Evolutionary conservation across 2,888 invertebrate species (phyloP).

Genomic region (Allygus modestus): DNA sequence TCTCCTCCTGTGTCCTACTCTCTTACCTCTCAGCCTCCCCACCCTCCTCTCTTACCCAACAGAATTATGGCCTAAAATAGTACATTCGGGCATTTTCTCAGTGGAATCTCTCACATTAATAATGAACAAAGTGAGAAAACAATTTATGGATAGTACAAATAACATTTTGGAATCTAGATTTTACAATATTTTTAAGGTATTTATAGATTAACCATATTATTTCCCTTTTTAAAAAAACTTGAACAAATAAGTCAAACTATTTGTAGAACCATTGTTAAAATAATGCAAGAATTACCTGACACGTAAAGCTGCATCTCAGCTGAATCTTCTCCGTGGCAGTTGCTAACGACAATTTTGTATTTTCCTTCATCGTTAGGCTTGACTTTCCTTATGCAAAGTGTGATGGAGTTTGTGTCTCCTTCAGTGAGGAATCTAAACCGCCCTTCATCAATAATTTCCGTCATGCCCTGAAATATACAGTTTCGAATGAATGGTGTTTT

Average conservation of each 20-base stretch:
- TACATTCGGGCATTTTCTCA: neutral
- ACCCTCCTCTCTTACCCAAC: no score
- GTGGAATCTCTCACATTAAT: neutral
- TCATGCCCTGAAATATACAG: slow-evolving; percentile 83
- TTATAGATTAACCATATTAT: no score
- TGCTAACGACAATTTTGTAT: slow-evolving; percentile 95
- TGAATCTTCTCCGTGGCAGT: slow-evolving; percentile 96
- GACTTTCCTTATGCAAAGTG: slow-evolving; percentile 96
- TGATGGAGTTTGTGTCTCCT: slow-evolving; percentile 94
- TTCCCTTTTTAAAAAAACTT: no score
- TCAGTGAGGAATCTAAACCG: slow-evolving; percentile 97
- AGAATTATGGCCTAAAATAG: neutral
- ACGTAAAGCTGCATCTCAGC: slow-evolving; percentile 98
- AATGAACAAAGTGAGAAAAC: no score
- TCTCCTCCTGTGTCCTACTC: no score
- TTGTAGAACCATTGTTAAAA: no score
- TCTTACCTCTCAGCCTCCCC: no score
- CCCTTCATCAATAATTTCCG: slow-evolving; percentile 96
- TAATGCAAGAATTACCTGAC: slow-evolving; percentile 83
- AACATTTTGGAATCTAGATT: no score
- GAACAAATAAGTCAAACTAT: no score
- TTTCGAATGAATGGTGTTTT: no score
- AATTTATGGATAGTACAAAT: no score
- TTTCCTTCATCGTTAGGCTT: slow-evolving; percentile 98
- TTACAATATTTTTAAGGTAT: no score